Evolutionary conservation across 2,888 invertebrate species (phyloP).

Genomic region (Horisme vitalbata): DNA sequence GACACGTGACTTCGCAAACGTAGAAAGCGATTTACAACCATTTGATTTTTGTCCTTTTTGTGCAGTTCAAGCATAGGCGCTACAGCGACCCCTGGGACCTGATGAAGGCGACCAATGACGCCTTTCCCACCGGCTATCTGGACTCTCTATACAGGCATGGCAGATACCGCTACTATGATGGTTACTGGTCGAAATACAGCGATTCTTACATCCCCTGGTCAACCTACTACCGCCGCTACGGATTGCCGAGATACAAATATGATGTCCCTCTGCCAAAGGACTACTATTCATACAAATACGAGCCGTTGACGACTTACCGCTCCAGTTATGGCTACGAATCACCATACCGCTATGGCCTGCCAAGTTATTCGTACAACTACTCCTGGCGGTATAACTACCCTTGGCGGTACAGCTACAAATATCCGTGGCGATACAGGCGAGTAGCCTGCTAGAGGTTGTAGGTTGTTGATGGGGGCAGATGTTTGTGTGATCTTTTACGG

Average conservation of each 20-base stretch:
- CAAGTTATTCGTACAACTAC: conserved; percentile 10
- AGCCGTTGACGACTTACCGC: conserved; percentile 15
- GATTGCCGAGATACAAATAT: conserved; percentile 14
- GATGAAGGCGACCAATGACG: conserved; percentile 52
- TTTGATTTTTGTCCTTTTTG: neutral
- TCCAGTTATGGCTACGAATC: conserved; percentile 14
- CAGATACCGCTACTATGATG: conserved; percentile 16
- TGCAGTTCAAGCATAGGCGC: conserved; percentile 53
- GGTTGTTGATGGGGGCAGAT: conserved; percentile 5
- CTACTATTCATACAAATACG: conserved; percentile 13
- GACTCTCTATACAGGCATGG: conserved; percentile 60
- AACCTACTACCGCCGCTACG: conserved; percentile 21
- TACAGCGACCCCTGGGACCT: conserved; percentile 62
- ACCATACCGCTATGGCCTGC: too few species aligned
- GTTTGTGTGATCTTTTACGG: conserved; percentile 11
- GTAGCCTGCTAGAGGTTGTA: conserved; percentile 16
- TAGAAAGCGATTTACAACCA: too few species aligned
- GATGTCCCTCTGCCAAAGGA: conserved; percentile 17
- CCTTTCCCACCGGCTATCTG: conserved; percentile 61
- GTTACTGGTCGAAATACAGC: conserved; percentile 19
- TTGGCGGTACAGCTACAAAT: conserved; percentile 17
- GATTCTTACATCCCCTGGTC: conserved; percentile 24
- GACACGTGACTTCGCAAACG: too few species aligned
- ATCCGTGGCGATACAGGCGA: conserved; percentile 23
- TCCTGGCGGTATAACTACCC: conserved; percentile 22